Evolutionary conservation across 2,113 vertebrate genomes (phyloP).

Genomic region (Callipepla californica): DNA sequence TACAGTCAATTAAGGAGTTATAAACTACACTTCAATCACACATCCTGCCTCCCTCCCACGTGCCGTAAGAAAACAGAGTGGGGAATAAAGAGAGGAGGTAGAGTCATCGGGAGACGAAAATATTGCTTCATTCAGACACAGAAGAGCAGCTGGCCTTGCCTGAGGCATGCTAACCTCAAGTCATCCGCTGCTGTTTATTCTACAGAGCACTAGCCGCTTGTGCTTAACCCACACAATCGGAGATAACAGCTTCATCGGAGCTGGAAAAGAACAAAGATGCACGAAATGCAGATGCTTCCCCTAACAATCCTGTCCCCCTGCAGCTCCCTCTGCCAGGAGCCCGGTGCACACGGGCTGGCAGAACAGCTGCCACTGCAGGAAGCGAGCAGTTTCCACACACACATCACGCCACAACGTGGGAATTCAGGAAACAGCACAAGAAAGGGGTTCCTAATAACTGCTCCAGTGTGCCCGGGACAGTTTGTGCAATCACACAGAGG

Average conservation of each 20-base stretch:
- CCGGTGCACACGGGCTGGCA: background rate
- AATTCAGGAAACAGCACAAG: constrained; percentile 74
- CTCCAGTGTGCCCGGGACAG: constrained; percentile 21
- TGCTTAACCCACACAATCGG: background rate
- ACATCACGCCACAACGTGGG: constrained; percentile 72
- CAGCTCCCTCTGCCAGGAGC: constrained; percentile 18
- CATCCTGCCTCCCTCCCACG: constrained; percentile 53
- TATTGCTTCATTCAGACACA: background rate
- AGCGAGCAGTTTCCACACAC: constrained; percentile 65
- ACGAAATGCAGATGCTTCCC: background rate
- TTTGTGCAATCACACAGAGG: constrained; percentile 65
- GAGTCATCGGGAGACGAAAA: constrained; percentile 11
- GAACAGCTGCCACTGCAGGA: constrained; percentile 61
- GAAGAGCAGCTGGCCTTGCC: constrained; percentile 27
- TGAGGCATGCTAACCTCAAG: background rate
- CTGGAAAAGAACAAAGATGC: constrained; percentile 53
- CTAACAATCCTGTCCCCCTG: background rate
- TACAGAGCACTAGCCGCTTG: background rate
- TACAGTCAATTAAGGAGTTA: background rate
- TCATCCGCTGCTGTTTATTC: constrained; percentile 4
- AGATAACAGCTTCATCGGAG: background rate
- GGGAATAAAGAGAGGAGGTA: constrained; percentile 1
- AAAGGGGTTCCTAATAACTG: constrained; percentile 52
- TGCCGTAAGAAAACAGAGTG: background rate
- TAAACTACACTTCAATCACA: constrained; percentile 8